Evolutionary conservation across 1,140 invertebrate species (phyloP).

Genomic region (Penaeus chinensis): DNA sequence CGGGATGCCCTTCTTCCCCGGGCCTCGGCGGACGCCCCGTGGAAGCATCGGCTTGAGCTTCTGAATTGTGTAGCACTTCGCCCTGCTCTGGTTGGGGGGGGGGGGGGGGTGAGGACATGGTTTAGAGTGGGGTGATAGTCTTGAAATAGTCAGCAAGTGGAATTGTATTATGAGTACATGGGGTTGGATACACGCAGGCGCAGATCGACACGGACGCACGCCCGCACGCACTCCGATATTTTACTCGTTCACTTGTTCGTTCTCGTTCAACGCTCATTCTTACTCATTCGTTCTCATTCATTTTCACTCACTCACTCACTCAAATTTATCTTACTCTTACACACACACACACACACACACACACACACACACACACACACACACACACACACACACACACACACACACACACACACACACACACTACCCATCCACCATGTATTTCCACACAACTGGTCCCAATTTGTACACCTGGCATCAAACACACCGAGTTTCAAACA

Average conservation of each 20-base stretch:
- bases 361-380: conserved; percentile 30
- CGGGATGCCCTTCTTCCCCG: no score
- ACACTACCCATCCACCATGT: not conserved
- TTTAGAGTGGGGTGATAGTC: no score
- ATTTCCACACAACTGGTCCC: not conserved
- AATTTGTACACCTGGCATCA: not conserved
- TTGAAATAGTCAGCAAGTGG: no score
- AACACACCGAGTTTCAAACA: conserved; percentile 1
- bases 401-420: conserved; percentile 11
- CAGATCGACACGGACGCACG: no score
- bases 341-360: conserved; percentile 30
- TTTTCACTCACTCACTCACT: not conserved
- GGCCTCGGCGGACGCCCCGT: no score
- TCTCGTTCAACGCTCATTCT: conserved; percentile 6
- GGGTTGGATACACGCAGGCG: not conserved
- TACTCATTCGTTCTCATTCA: conserved; percentile 12
- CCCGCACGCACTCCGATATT: not conserved
- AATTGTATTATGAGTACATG: no score
- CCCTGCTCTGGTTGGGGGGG: no score
- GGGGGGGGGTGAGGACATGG: no score
- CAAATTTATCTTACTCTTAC: not conserved
- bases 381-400: conserved; percentile 30
- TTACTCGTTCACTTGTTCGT: not conserved
- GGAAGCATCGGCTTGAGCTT: no score
- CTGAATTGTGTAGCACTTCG: no score